Percentiles rank a stretch among this genome's conserved stretches.
These are phyloP conservation scores for Lophochroa leadbeateri DNA, from an alignment of 2,113 vertebrate genomes.

Conservation along the genomic window DNA sequence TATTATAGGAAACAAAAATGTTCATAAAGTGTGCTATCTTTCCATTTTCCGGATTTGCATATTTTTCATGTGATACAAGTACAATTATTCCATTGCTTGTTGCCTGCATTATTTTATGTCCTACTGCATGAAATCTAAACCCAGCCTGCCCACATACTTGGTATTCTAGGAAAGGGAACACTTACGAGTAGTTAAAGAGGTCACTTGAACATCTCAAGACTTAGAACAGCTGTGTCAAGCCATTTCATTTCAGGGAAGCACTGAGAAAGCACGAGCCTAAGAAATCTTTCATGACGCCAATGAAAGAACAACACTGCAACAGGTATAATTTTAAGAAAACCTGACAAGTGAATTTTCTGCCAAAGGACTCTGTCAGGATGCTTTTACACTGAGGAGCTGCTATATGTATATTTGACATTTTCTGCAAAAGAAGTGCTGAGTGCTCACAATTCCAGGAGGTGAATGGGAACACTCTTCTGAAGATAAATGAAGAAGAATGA, in stretches of 20 bases:
- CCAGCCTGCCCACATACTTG: not conserved
- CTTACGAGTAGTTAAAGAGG: not conserved
- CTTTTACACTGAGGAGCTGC: not conserved
- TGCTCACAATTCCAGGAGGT: not conserved
- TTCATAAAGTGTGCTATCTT: not conserved
- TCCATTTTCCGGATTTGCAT: not conserved
- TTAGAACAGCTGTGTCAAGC: not conserved
- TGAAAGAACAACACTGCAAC: not conserved
- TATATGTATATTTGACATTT: not conserved
- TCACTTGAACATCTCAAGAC: not conserved
- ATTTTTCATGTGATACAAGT: not conserved
- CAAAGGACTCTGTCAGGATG: not conserved
- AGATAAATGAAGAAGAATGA: not conserved
- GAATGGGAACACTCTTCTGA: not conserved
- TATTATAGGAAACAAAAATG: not conserved
- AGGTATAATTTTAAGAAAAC: not conserved
- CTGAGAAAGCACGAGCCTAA: not conserved
- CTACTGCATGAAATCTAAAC: not conserved
- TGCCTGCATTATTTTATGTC: not conserved
- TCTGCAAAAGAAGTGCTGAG: not conserved
- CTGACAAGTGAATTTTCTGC: not conserved
- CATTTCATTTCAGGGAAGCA: not conserved
- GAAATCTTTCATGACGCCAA: not conserved
- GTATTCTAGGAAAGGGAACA: not conserved
- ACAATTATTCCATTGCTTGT: not conserved